These are phyloP conservation scores for Pachymerium ferrugineum DNA, from an alignment of 2,888 invertebrate genomes.

Conservation along the genomic window DNA sequence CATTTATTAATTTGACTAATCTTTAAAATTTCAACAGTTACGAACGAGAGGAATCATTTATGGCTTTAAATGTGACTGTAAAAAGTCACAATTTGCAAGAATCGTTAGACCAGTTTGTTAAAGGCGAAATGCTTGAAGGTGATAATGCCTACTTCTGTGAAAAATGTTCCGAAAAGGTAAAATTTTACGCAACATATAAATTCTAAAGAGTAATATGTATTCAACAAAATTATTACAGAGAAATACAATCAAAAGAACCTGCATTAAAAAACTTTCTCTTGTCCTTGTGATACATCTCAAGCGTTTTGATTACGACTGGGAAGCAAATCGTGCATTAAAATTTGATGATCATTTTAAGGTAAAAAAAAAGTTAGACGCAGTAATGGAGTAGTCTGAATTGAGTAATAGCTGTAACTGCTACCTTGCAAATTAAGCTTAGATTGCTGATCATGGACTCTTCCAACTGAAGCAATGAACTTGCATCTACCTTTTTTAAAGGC, in stretches of 20 bases:
- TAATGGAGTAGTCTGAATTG: constrained; percentile 38
- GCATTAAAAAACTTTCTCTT: constrained; percentile 51
- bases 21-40: constrained; percentile 43
- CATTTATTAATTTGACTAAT: background rate
- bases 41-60: constrained; percentile 52
- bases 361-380: constrained; percentile 35
- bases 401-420: constrained; percentile 35
- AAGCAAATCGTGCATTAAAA: constrained; percentile 51
- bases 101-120: constrained; percentile 53
- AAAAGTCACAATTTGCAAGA: constrained; percentile 51
- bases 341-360: constrained; percentile 53
- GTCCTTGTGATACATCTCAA: constrained; percentile 54
- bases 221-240: constrained; percentile 43
- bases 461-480: constrained; percentile 33
- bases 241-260: constrained; percentile 52
- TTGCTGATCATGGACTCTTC: constrained; percentile 35
- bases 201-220: background rate
- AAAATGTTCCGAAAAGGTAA: constrained; percentile 52
- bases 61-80: constrained; percentile 51
- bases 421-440: constrained; percentile 37
- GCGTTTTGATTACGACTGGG: constrained; percentile 54
- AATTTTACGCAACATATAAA: background rate
- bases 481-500: constrained; percentile 30
- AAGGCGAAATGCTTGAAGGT: constrained; percentile 54
- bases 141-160: constrained; percentile 55